Conservation (phyloP, 1,140 invertebrate genomes). For the Trichomalopsis sarcophagae region DNA sequence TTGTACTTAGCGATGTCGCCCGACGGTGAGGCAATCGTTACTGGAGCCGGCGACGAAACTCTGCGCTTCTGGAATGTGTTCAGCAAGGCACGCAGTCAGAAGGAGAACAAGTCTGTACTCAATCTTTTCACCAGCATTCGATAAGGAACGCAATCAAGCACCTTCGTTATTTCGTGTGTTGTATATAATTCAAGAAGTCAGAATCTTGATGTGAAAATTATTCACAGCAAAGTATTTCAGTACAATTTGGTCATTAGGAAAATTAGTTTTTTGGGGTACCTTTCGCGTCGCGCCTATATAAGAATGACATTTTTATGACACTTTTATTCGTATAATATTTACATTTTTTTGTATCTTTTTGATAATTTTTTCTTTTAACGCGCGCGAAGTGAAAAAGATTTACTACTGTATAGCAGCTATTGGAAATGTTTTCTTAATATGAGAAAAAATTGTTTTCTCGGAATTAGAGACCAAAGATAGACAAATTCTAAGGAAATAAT, state of each 20-base stretch:
- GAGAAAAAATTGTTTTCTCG: constrained; percentile 47
- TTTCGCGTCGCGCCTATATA: background rate
- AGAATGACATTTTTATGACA: constrained; percentile 8
- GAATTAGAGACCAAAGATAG: constrained; percentile 51
- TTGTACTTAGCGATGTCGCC: constrained; percentile 98
- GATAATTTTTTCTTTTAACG: background rate
- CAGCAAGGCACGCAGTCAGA: constrained; percentile 95
- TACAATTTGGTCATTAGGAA: constrained; percentile 16
- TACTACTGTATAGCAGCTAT: constrained; percentile 15
- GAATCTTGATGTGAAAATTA: constrained; percentile 45
- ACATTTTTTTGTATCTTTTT: constrained; percentile 20
- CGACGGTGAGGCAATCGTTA: constrained; percentile 99
- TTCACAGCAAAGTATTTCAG: constrained; percentile 14
- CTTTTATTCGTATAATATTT: constrained; percentile 23
- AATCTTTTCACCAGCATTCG: constrained; percentile 96
- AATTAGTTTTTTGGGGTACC: constrained; percentile 44
- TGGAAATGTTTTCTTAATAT: constrained; percentile 37
- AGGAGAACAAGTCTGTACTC: constrained; percentile 96
- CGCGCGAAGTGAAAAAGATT: constrained; percentile 13
- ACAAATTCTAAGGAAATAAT: constrained; percentile 49
- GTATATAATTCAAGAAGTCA: constrained; percentile 52
- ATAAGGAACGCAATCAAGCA: constrained; percentile 61
- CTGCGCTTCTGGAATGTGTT: constrained; percentile 99
- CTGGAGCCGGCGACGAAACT: constrained; percentile 99
- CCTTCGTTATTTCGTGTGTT: constrained; percentile 45